These are phyloP conservation scores for Pipistrellus nathusii DNA, from an alignment of 2,797 vertebrate species.

Conservation along the genomic window DNA sequence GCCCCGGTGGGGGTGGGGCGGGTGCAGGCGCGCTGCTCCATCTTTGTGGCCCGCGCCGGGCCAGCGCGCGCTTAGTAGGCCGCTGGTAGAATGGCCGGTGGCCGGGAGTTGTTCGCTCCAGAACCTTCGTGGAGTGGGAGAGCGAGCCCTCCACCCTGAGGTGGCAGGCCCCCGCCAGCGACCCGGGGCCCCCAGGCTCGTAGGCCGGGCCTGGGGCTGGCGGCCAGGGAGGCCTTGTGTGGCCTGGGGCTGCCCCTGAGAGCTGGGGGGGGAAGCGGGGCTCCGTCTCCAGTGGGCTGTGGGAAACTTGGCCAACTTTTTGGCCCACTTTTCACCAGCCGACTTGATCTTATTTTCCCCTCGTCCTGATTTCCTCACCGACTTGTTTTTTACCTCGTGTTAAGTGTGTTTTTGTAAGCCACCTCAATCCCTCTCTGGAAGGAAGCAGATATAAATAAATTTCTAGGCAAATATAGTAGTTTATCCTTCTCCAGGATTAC, in stretches of 20 bases:
- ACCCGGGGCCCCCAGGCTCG: neutral
- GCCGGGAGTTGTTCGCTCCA: neutral
- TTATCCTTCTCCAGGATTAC: neutral
- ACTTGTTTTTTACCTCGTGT: constrained; percentile 47
- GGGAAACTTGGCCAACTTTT: constrained; percentile 53
- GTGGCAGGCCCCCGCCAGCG: neutral
- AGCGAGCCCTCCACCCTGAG: neutral
- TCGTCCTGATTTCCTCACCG: constrained; percentile 40
- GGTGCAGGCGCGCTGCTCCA: constrained; percentile 55
- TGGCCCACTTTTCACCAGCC: constrained; percentile 54
- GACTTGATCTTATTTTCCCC: constrained; percentile 4
- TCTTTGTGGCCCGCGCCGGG: constrained; percentile 58
- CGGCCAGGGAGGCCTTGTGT: neutral
- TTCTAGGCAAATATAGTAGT: constrained; percentile 25
- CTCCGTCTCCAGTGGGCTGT: neutral
- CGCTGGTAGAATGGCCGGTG: neutral
- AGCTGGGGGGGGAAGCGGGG: neutral
- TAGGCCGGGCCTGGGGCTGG: neutral
- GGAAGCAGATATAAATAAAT: constrained; percentile 66
- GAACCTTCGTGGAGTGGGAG: neutral
- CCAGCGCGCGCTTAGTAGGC: constrained; percentile 61
- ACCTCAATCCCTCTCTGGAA: constrained; percentile 52
- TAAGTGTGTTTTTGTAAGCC: constrained; percentile 67
- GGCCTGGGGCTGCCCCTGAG: neutral
- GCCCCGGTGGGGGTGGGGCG: constrained; percentile 68